phyloP scores from a whole-genome alignment of 2,888 invertebrate genomes.

The Epiblema foenella region DNA sequence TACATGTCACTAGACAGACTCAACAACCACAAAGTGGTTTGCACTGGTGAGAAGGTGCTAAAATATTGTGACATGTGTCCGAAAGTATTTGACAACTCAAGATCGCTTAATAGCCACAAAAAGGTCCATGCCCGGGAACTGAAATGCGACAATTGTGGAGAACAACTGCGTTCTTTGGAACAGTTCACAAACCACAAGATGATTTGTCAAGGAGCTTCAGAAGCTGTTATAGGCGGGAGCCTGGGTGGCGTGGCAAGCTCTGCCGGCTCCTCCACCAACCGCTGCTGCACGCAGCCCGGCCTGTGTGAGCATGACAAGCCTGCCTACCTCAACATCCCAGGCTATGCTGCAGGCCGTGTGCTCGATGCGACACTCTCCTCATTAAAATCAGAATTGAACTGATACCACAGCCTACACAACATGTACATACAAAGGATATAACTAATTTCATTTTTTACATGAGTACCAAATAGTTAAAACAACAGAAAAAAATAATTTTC shows the following conservation, averaged over 20 bases:
- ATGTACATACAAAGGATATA: conserved; percentile 44
- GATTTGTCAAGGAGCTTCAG: conserved; percentile 71
- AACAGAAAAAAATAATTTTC: conserved; percentile 77
- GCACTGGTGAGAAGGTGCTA: conserved; percentile 80
- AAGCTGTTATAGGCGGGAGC: conserved; percentile 64
- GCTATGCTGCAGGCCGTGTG: conserved; percentile 76
- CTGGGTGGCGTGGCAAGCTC: conserved; percentile 53
- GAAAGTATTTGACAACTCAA: conserved; percentile 83
- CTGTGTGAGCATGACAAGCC: conserved; percentile 83
- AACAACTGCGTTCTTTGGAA: conserved; percentile 81
- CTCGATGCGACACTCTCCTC: conserved; percentile 80
- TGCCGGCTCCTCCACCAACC: conserved; percentile 58
- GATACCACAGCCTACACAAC: conserved; percentile 56
- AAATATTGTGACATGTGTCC: conserved; percentile 84
- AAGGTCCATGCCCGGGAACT: conserved; percentile 83
- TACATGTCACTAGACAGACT: conserved; percentile 83
- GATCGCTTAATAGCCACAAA: conserved; percentile 82
- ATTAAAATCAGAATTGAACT: conserved; percentile 81
- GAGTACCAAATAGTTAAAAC: conserved; percentile 80
- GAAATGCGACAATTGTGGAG: conserved; percentile 82
- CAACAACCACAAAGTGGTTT: conserved; percentile 82
- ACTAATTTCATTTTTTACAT: conserved; percentile 73
- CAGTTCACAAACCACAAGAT: conserved; percentile 82
- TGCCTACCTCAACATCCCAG: conserved; percentile 81
- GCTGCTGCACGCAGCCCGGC: conserved; percentile 80